Conservation (phyloP, 2,797 vertebrate genomes). For the Urophycis tenuis region DNA sequence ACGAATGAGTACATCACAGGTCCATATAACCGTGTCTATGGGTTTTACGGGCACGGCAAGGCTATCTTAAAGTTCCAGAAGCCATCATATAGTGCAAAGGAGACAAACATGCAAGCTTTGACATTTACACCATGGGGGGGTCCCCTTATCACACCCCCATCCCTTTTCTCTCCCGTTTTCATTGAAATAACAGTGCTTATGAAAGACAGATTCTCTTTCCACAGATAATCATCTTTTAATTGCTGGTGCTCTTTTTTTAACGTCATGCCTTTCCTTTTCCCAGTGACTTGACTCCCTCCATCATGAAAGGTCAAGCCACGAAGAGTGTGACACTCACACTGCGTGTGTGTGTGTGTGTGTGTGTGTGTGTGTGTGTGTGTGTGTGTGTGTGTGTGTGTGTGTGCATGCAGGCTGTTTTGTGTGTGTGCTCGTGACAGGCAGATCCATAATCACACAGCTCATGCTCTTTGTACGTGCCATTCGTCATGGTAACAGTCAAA, state of each 20-base stretch:
- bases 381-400: slow-evolving; percentile 3
- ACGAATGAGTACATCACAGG: background rate
- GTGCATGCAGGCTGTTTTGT: background rate
- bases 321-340: slow-evolving; percentile 18
- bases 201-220: slow-evolving; percentile 32
- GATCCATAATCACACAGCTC: slow-evolving; percentile 40
- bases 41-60: slow-evolving; percentile 1
- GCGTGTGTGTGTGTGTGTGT: background rate
- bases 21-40: background rate
- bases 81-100: background rate
- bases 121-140: slow-evolving; percentile 55
- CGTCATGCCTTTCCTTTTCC: slow-evolving; percentile 29
- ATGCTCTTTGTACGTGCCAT: slow-evolving; percentile 44
- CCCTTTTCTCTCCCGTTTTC: slow-evolving; percentile 6
- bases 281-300: slow-evolving; percentile 44
- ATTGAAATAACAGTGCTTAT: slow-evolving; percentile 9
- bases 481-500: slow-evolving; percentile 53
- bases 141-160: slow-evolving; percentile 22
- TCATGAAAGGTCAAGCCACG: slow-evolving; percentile 50
- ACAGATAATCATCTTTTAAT: slow-evolving; percentile 61
- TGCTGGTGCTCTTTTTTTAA: slow-evolving; percentile 39
- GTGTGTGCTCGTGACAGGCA: slow-evolving; percentile 21
- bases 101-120: slow-evolving; percentile 30
- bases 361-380: slow-evolving; percentile 3
- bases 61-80: slow-evolving; percentile 30